phyloP scores from a whole-genome alignment of 2,113 vertebrate genomes.

The Merops nubicus region DNA sequence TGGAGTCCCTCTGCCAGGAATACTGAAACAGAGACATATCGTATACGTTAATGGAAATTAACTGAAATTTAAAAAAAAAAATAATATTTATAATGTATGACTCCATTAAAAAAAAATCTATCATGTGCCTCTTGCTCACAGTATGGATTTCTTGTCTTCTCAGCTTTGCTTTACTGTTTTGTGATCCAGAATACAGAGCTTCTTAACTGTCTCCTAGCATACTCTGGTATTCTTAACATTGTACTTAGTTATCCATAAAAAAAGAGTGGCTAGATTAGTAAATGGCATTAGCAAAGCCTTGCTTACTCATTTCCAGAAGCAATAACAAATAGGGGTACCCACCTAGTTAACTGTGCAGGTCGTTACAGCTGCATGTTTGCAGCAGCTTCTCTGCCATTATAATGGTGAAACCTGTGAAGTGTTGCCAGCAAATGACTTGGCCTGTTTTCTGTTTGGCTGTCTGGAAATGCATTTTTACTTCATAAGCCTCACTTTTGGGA shows the following conservation, averaged over 20 bases:
- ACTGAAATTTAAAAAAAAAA: neutral
- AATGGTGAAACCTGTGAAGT: neutral
- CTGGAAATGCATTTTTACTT: neutral
- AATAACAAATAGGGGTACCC: neutral
- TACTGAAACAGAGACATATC: neutral
- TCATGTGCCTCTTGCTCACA: neutral
- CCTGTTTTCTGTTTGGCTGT: conserved; percentile 5
- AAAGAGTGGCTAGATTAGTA: neutral
- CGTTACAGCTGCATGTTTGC: neutral
- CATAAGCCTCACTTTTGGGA: neutral
- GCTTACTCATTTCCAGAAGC: neutral
- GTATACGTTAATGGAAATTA: neutral
- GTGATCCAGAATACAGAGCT: neutral
- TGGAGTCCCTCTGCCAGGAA: neutral
- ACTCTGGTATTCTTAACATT: neutral
- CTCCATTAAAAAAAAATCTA: neutral
- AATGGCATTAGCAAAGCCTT: neutral
- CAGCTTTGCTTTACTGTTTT: neutral
- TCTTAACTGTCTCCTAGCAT: neutral
- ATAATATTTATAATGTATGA: neutral
- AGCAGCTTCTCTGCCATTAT: neutral
- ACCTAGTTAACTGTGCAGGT: neutral
- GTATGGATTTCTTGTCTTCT: conserved; percentile 12
- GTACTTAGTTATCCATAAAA: neutral
- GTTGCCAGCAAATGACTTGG: conserved; percentile 18